These are phyloP conservation scores for Ataeniobius toweri DNA, from an alignment of 2,797 vertebrate genomes.

Conservation along the genomic window DNA sequence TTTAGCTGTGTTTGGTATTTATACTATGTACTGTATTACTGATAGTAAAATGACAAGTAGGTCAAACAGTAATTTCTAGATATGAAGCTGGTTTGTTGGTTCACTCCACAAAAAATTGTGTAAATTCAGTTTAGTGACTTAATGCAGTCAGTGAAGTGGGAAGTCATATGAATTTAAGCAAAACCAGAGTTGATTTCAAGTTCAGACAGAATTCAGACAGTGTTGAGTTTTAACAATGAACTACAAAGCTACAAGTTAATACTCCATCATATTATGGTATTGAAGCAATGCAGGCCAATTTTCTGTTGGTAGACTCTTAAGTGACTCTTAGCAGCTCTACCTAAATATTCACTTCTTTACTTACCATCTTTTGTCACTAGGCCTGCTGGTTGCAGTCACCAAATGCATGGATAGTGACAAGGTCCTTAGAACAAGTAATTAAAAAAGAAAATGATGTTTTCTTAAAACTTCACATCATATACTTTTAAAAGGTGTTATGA, in stretches of 20 bases:
- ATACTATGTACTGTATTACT: not conserved
- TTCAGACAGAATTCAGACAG: too few relatives aligned
- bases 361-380: not conserved
- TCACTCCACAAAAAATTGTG: not conserved
- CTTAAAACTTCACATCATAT: not conserved
- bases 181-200: not conserved
- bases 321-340: not conserved
- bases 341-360: not conserved
- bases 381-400: not conserved
- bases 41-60: not conserved
- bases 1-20: not conserved
- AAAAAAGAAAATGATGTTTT: not conserved
- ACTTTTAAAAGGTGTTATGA: not conserved
- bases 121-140: conserved; percentile 2
- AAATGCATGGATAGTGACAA: not conserved
- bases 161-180: not conserved
- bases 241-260: too few relatives aligned
- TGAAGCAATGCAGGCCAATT: too few relatives aligned
- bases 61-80: not conserved
- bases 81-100: conserved; percentile 8
- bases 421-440: not conserved
- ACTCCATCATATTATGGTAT: too few relatives aligned
- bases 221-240: not conserved
- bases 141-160: not conserved
- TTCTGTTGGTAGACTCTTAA: too few relatives aligned